These are phyloP conservation scores for Alviniconcha strummeri DNA, from an alignment of 2,888 invertebrate species.

Conservation along the genomic window DNA sequence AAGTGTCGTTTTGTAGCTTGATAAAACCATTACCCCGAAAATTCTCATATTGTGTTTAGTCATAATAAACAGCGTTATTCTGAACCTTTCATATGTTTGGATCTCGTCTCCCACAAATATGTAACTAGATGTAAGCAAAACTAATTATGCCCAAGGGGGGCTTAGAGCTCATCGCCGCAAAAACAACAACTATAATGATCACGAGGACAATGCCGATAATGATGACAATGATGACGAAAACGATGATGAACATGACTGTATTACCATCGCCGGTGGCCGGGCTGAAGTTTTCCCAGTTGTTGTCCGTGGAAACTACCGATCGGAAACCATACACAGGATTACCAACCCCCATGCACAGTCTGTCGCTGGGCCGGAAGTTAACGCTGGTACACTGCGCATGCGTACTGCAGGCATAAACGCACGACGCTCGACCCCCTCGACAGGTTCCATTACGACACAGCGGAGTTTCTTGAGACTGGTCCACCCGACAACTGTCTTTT, in stretches of 20 bases:
- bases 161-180: no score
- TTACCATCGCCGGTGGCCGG: not conserved
- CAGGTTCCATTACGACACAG: no score
- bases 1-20: no score
- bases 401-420: not conserved
- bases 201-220: not conserved
- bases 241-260: not conserved
- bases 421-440: not conserved
- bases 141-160: not conserved
- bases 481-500: no score
- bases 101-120: not conserved
- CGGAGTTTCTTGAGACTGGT: no score
- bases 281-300: slow-evolving; percentile 7
- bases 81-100: no score
- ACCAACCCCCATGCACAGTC: not conserved
- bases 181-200: not conserved
- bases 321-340: not conserved
- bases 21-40: no score
- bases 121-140: not conserved
- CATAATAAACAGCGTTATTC: no score
- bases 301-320: not conserved
- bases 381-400: slow-evolving; percentile 5
- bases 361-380: not conserved
- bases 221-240: not conserved
- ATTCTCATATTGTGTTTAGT: no score